Evolutionary conservation across 2,797 vertebrate genomes (phyloP), one percentile per base, ranked within the genome.

Genomic region (Sparidentex hasta): DNA sequence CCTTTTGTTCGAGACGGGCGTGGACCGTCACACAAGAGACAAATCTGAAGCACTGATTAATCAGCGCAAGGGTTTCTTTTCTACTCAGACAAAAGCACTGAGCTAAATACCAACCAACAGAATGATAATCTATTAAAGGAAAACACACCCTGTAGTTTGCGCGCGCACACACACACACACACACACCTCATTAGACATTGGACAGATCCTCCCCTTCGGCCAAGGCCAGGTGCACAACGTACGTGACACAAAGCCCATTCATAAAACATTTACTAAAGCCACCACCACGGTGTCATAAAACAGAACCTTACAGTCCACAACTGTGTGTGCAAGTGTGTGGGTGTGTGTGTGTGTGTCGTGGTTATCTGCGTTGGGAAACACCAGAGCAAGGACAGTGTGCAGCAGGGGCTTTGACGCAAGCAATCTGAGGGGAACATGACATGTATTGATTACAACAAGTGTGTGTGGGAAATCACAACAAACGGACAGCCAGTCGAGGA

Each of bases 211-310:
- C 85, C 88, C 78, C 87, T 87, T 80, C 17, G 63, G 38, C 72
- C 89, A 87, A 91, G 92, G 88, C 83, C 86, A 91, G 88, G 82
- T 85, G 71, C 76, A 71, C 38, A 61, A 67, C 20, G 18, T 85
- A 77, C 69, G n/a, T 59, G 68, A 92, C 88, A 91, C 87, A 90
- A 90, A 91, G 59, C 80, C 86, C 85, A 84, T 92, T 94, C 84
- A 94, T 93, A 74, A 95, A 94, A 94, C 93, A 95, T 95, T 94
- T 92, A 94, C 94, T 75, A 90, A 82, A 86, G 71, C 63, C 52
- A 65, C 38, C 65, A n/a, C 14, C 2, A 76, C 61, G 65, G 51
- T 64, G 86, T 85, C 55, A 43, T 91, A 89, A 92, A 92, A 84
- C 85, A 88, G 75, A 91, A 73, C 21, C 44, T 61, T 52, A 61